These are phyloP conservation scores for Lemur catta DNA, from an alignment of 2,797 vertebrate species.

Conservation along the genomic window DNA sequence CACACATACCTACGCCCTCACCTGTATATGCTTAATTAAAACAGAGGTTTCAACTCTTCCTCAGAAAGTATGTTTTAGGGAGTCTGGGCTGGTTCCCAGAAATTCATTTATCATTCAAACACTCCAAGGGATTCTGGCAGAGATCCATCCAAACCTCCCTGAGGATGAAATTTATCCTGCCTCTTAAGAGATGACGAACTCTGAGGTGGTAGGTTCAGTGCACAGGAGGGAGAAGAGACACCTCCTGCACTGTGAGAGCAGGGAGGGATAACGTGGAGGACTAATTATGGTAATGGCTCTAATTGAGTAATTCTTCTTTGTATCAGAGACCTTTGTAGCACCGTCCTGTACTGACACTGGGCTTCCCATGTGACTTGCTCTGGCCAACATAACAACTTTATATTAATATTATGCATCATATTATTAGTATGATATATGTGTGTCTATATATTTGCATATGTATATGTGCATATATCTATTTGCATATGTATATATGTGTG, in stretches of 20 bases:
- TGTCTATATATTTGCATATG: not conserved
- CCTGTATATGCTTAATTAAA: not conserved
- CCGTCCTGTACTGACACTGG: not conserved
- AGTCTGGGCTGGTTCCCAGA: not conserved
- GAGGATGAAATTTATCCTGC: not conserved
- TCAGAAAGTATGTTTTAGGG: not conserved
- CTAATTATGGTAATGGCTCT: not conserved
- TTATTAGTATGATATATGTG: not conserved
- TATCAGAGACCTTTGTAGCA: not conserved
- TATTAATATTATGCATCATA: not conserved
- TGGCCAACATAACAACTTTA: not conserved
- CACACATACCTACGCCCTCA: not conserved
- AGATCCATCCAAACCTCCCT: not conserved
- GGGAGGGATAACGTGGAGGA: not conserved
- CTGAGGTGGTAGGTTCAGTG: not conserved
- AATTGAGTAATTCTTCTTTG: not conserved
- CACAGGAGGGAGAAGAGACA: not conserved
- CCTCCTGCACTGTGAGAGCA: not conserved
- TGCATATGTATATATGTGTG: too few relatives aligned
- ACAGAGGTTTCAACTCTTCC: not conserved
- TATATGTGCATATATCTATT: not conserved
- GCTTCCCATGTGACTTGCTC: not conserved
- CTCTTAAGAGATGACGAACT: not conserved
- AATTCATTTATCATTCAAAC: not conserved
- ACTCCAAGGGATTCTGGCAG: not conserved